phyloP scores from a whole-genome alignment of 2,113 vertebrate genomes.

The Eudorcas thomsonii region DNA sequence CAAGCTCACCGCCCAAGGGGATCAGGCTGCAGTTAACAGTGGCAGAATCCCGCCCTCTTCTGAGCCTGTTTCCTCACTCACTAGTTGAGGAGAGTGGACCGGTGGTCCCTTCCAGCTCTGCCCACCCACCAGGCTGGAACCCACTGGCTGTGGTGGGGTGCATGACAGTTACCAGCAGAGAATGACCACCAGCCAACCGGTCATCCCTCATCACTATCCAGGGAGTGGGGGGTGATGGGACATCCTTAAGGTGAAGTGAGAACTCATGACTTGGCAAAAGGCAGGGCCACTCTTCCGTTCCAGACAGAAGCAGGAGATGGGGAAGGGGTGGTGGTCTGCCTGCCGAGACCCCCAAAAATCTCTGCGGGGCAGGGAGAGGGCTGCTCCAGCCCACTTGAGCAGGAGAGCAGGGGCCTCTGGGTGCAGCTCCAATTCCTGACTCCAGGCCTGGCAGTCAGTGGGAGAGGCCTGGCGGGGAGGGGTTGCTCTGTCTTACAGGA shows the following conservation, averaged over 20 bases:
- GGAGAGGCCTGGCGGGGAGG: not conserved
- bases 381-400: not conserved
- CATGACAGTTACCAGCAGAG: not conserved
- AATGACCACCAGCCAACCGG: not conserved
- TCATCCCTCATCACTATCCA: not conserved
- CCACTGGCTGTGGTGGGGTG: not conserved
- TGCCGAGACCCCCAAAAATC: too few species aligned
- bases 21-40: not conserved
- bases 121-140: not conserved
- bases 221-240: not conserved
- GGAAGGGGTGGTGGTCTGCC: fast-evolving
- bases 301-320: not conserved
- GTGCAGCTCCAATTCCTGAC: not conserved
- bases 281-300: not conserved
- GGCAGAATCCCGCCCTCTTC: not conserved
- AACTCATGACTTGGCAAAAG: not conserved
- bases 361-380: too few species aligned
- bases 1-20: not conserved
- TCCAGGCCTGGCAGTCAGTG: not conserved
- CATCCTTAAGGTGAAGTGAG: not conserved
- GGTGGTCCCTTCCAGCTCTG: not conserved
- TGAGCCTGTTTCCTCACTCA: not conserved
- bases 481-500: not conserved
- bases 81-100: not conserved
- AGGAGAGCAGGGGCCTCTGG: fast-evolving